phyloP scores from a whole-genome alignment of 1,140 invertebrate genomes.

The Heliothis virescens region DNA sequence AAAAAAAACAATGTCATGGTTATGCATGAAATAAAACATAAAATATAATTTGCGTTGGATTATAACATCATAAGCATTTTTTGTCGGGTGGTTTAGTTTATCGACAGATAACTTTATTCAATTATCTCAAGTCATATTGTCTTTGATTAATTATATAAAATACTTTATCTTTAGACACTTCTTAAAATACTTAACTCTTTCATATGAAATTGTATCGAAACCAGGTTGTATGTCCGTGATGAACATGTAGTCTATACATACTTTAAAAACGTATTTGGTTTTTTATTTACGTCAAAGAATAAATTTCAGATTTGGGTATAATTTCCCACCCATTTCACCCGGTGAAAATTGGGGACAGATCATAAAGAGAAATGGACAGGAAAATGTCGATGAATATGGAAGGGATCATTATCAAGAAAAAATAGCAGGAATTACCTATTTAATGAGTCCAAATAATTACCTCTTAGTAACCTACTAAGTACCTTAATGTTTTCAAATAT shows the following conservation, averaged over 20 bases:
- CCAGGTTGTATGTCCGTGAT: background rate
- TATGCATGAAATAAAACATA: background rate
- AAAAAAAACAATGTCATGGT: background rate
- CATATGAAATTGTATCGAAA: conserved; percentile 7
- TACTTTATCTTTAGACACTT: no score
- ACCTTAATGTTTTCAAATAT: no score
- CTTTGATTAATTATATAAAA: no score
- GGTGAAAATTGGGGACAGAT: no score
- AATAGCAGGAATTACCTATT: no score
- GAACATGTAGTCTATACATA: background rate
- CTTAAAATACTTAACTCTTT: background rate
- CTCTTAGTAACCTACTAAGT: no score
- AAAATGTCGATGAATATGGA: background rate
- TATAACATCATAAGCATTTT: background rate
- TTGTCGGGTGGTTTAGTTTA: background rate
- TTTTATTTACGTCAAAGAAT: conserved; percentile 16
- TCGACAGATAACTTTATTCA: no score
- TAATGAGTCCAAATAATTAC: no score
- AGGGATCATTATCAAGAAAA: background rate
- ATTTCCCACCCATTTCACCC: no score
- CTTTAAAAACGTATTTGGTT: conserved; percentile 4
- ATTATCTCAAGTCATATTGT: no score
- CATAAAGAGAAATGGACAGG: no score
- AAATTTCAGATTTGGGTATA: no score
- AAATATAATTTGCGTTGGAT: background rate